These are phyloP conservation scores for Takifugu flavidus DNA, from an alignment of 2,113 vertebrate genomes.

Conservation along the genomic window DNA sequence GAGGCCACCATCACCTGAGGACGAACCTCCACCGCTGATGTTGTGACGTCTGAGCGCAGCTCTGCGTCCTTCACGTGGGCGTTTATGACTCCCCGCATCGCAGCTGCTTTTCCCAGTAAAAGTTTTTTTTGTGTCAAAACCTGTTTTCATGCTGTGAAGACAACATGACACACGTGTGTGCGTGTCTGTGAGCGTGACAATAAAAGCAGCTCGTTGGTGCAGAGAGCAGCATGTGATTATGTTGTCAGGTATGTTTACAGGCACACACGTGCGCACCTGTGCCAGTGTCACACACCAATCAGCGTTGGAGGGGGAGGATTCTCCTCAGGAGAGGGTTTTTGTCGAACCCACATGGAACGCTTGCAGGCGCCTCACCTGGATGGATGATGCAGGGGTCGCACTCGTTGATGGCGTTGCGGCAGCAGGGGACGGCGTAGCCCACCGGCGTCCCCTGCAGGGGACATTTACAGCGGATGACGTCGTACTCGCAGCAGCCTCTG, in stretches of 20 bases:
- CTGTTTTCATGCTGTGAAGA: conserved; percentile 8
- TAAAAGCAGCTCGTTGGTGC: neutral
- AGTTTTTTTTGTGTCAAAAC: conserved; percentile 8
- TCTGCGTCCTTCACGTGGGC: conserved; percentile 1
- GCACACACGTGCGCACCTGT: too few species aligned
- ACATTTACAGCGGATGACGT: conserved; percentile 90
- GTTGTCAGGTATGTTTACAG: neutral
- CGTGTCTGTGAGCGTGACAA: too few species aligned
- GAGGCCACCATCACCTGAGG: conserved; percentile 36
- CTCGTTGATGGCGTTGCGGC: conserved; percentile 89
- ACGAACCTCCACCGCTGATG: conserved; percentile 16
- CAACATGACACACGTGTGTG: conserved; percentile 21
- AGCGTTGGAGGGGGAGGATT: conserved; percentile 6
- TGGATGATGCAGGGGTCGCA: conserved; percentile 97
- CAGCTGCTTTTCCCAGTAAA: too few species aligned
- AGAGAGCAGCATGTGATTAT: neutral
- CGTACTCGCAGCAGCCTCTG: conserved; percentile 91
- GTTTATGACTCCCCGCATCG: conserved; percentile 12
- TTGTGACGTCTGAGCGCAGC: conserved; percentile 1
- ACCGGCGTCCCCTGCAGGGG: conserved; percentile 86
- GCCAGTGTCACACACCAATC: neutral
- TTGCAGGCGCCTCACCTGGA: conserved; percentile 76
- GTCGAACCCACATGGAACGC: neutral
- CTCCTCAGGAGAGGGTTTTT: neutral
- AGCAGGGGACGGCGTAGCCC: conserved; percentile 96